These are phyloP conservation scores for Eudasyphora cyanicolor DNA, from an alignment of 2,888 invertebrate species.

Conservation along the genomic window DNA sequence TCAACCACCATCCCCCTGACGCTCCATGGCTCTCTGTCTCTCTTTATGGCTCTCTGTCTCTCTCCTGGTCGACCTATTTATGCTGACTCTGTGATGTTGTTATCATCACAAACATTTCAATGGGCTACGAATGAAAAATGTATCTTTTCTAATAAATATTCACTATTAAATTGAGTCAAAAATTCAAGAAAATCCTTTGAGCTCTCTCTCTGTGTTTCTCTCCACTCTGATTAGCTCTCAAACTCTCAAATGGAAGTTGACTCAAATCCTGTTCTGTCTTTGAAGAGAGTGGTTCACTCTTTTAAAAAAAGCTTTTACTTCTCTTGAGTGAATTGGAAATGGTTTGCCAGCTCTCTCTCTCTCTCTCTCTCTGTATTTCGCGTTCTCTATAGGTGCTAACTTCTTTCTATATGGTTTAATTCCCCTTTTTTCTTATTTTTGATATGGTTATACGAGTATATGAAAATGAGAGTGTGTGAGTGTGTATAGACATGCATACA, in stretches of 20 bases:
- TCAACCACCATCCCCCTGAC: slow-evolving; percentile 16
- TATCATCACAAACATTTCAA: too few species aligned
- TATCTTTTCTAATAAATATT: slow-evolving; percentile 57
- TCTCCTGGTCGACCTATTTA: background rate
- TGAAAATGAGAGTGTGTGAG: too few species aligned
- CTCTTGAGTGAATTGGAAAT: slow-evolving; percentile 12
- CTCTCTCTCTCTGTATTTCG: too few species aligned
- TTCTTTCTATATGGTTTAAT: background rate
- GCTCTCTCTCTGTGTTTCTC: background rate
- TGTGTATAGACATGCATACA: slow-evolving; percentile 19
- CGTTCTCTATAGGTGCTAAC: background rate
- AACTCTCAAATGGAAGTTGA: slow-evolving; percentile 22
- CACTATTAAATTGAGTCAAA: slow-evolving; percentile 24
- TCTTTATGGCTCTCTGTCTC: too few species aligned
- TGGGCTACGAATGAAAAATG: background rate
- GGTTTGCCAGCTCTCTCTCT: too few species aligned
- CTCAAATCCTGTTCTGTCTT: too few species aligned
- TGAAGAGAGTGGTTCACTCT: background rate
- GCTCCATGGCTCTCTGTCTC: background rate
- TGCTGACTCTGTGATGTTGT: background rate
- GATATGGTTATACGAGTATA: background rate
- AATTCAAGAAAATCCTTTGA: slow-evolving; percentile 2
- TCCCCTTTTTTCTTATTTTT: slow-evolving; percentile 19
- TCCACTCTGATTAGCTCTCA: background rate
- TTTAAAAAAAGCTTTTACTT: background rate